Conservation (phyloP, 2,797 vertebrate species). For the Cottoperca gobio region DNA sequence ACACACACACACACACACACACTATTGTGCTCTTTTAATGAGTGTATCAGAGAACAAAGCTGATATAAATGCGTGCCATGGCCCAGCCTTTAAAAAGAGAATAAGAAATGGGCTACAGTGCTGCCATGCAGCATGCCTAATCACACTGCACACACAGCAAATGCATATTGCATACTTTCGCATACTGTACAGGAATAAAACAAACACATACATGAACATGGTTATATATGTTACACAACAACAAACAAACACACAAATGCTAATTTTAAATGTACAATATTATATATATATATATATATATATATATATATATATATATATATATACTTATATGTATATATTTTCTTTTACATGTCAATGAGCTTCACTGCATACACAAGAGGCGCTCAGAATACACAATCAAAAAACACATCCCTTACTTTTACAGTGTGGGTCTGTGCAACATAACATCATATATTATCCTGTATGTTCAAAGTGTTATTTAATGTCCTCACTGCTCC, state of each 20-base stretch:
- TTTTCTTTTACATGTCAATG: neutral
- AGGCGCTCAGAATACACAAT: neutral
- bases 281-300: slow-evolving; percentile 5
- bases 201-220: slow-evolving; percentile 16
- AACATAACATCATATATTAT: neutral
- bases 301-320: slow-evolving; percentile 10
- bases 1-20: slow-evolving; percentile 15
- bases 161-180: slow-evolving; percentile 38
- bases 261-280: slow-evolving; percentile 17
- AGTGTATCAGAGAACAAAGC: slow-evolving; percentile 79
- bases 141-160: slow-evolving; percentile 47
- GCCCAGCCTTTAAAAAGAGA: slow-evolving; percentile 79
- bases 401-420: neutral
- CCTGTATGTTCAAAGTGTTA: neutral
- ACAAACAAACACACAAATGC: slow-evolving; percentile 20
- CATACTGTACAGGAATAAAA: slow-evolving; percentile 43
- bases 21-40: slow-evolving; percentile 74
- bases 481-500: neutral
- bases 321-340: too few relatives aligned
- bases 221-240: neutral
- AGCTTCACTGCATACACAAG: neutral
- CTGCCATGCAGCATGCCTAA: slow-evolving; percentile 72
- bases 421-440: neutral
- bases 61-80: slow-evolving; percentile 79
- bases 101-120: slow-evolving; percentile 75